A percentile compares a stretch with the other conserved stretches of the same genome.
phyloP scores from a whole-genome alignment of 2,888 invertebrate species.

The Leucophora obtusa region DNA sequence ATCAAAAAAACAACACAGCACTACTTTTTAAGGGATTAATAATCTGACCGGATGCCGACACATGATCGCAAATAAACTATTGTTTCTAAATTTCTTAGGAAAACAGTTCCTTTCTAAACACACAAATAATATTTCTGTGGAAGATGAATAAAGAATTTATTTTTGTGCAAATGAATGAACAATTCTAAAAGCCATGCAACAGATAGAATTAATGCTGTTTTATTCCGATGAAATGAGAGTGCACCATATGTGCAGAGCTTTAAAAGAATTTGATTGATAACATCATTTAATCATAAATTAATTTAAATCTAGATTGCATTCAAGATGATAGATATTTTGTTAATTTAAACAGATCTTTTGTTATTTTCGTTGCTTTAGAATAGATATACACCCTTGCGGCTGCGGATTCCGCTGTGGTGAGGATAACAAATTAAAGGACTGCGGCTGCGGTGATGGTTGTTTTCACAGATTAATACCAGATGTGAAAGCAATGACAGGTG shows the following conservation, averaged over 20 bases:
- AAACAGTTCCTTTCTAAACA: slow-evolving; percentile 34
- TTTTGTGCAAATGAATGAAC: slow-evolving; percentile 38
- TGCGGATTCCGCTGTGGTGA: no score
- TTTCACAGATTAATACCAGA: no score
- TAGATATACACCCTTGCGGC: no score
- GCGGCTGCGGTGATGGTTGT: no score
- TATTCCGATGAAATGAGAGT: neutral
- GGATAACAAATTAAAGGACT: no score
- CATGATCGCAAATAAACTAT: slow-evolving; percentile 41
- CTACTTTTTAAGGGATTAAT: slow-evolving; percentile 32
- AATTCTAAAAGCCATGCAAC: slow-evolving; percentile 12
- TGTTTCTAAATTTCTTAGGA: slow-evolving; percentile 48
- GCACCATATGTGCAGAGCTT: neutral
- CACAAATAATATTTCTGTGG: neutral
- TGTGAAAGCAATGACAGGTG: no score
- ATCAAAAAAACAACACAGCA: neutral
- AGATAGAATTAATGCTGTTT: neutral
- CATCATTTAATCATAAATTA: no score
- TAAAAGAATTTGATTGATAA: neutral
- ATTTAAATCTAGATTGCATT: no score
- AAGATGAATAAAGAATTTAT: neutral
- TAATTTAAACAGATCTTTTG: no score
- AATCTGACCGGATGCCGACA: slow-evolving; percentile 58
- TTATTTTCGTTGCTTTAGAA: no score
- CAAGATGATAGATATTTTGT: no score